Percentiles rank a stretch among this genome's conserved stretches.
These are phyloP conservation scores for Porphyrio hochstetteri DNA, from an alignment of 2,113 vertebrate species.

Conservation along the genomic window DNA sequence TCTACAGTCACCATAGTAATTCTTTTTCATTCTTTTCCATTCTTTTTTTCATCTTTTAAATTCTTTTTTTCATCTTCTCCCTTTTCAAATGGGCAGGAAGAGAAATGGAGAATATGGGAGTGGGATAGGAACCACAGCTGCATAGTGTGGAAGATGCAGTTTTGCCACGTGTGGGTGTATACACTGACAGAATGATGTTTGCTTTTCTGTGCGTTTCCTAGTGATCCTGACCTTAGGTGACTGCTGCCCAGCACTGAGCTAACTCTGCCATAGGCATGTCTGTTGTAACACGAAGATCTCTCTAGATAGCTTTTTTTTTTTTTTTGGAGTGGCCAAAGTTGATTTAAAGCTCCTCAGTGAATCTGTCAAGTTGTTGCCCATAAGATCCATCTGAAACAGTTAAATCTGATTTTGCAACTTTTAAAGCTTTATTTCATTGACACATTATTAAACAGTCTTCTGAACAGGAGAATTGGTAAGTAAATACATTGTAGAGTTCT, in stretches of 20 bases:
- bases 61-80: neutral
- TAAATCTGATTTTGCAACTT: neutral
- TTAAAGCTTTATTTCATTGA: neutral
- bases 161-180: neutral
- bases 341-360: neutral
- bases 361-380: neutral
- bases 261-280: neutral
- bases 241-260: neutral
- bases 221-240: neutral
- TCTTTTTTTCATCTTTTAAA: too few species aligned
- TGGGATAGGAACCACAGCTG: neutral
- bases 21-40: neutral
- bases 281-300: neutral
- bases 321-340: neutral
- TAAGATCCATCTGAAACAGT: neutral
- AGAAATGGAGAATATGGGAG: neutral
- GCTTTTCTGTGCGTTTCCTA: neutral
- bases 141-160: neutral
- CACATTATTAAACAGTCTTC: neutral
- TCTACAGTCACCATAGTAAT: neutral
- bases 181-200: neutral
- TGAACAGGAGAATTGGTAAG: constrained; percentile 5
- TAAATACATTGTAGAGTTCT: constrained; percentile 10
- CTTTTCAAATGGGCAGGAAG: neutral
- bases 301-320: too few species aligned